Evolutionary conservation across 2,888 invertebrate species (phyloP).

Genomic region (Ischnus inquisitorius): DNA sequence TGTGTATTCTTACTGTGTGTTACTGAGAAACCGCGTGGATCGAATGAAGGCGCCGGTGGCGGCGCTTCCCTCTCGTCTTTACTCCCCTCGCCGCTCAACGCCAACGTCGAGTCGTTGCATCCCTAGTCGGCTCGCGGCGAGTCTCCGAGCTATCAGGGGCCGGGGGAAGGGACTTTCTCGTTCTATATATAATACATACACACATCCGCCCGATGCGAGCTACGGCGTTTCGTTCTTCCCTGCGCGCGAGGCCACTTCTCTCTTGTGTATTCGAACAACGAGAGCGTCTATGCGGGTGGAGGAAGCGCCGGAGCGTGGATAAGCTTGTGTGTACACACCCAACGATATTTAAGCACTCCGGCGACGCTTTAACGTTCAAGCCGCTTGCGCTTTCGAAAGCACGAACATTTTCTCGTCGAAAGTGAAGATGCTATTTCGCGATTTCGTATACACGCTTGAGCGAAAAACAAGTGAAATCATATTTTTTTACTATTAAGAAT

Average conservation of each 20-base stretch:
- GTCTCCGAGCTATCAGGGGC: slow-evolving; percentile 61
- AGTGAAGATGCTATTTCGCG: neutral
- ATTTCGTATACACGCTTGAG: neutral
- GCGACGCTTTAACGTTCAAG: slow-evolving; percentile 10
- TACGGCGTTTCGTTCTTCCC: slow-evolving; percentile 40
- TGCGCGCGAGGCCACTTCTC: slow-evolving; percentile 8
- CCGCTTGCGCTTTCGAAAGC: neutral
- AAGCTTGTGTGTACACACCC: slow-evolving; percentile 41
- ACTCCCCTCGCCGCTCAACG: slow-evolving; percentile 12
- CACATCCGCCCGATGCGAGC: neutral
- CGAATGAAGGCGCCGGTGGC: slow-evolving; percentile 69
- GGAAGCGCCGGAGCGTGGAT: slow-evolving; percentile 58
- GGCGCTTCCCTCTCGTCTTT: slow-evolving; percentile 58
- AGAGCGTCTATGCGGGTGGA: slow-evolving; percentile 26
- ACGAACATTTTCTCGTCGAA: neutral
- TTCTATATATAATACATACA: slow-evolving; percentile 10
- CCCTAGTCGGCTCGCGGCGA: slow-evolving; percentile 55
- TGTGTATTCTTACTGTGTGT: slow-evolving; percentile 35
- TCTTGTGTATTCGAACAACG: slow-evolving; percentile 14
- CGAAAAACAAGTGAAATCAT: neutral
- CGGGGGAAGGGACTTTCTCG: slow-evolving; percentile 31
- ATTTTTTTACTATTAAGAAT: too few relatives aligned
- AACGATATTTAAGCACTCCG: slow-evolving; percentile 33
- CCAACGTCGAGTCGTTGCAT: slow-evolving; percentile 58
- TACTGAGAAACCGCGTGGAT: slow-evolving; percentile 67